phyloP scores from a whole-genome alignment of 2,888 invertebrate genomes.

The Smittia aterrima region DNA sequence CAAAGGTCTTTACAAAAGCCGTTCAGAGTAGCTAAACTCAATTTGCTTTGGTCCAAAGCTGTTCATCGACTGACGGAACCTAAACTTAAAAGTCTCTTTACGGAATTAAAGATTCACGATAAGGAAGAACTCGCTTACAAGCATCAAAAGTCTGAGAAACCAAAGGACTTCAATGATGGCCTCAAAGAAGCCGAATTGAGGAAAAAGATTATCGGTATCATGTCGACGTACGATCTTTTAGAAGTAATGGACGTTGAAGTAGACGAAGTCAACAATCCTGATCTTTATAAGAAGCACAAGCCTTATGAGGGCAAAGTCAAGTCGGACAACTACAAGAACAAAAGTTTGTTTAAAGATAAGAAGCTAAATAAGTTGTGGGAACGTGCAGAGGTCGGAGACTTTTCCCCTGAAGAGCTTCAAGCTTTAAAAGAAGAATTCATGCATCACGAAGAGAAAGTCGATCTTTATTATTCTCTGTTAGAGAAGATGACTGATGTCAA shows the following conservation, averaged over 20 bases:
- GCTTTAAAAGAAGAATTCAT: conserved; percentile 83
- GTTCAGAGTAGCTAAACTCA: conserved; percentile 86
- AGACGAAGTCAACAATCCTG: conserved; percentile 59
- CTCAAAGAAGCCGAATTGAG: conserved; percentile 76
- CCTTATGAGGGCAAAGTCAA: conserved; percentile 31
- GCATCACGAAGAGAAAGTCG: conserved; percentile 90
- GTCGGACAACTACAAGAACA: conserved; percentile 64
- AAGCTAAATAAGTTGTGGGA: conserved; percentile 86
- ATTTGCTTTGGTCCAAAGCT: conserved; percentile 87
- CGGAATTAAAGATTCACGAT: conserved; percentile 87
- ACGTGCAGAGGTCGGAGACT: conserved; percentile 85
- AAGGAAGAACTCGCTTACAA: conserved; percentile 87
- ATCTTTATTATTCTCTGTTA: conserved; percentile 80
- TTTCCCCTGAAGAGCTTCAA: conserved; percentile 76
- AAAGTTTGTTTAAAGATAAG: conserved; percentile 82
- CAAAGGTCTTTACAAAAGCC: no score
- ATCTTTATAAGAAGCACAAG: conserved; percentile 50
- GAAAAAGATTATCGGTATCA: conserved; percentile 75
- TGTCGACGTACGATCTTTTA: conserved; percentile 75
- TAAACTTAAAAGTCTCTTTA: conserved; percentile 80
- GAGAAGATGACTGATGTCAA: conserved; percentile 64
- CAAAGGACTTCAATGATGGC: conserved; percentile 68
- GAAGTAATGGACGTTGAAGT: conserved; percentile 75
- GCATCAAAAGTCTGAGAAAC: conserved; percentile 74
- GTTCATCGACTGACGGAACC: conserved; percentile 79